Evolutionary conservation across 2,113 vertebrate species (phyloP).

Genomic region (Eptesicus fuscus): DNA sequence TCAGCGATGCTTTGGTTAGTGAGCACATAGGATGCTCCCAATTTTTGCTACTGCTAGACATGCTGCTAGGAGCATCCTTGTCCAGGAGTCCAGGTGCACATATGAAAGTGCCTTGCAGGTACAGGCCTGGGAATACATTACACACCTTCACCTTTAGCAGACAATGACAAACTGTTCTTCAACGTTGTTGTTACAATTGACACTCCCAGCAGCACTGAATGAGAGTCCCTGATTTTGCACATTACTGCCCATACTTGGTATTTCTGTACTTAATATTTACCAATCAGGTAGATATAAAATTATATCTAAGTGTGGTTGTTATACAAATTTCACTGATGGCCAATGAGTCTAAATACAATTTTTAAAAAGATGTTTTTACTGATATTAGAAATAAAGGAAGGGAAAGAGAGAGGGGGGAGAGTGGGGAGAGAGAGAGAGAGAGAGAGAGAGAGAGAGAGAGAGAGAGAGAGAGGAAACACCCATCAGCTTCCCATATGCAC

Average conservation of each 20-base stretch:
- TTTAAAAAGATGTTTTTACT: background rate
- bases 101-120: background rate
- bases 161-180: background rate
- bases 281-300: background rate
- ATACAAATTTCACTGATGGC: background rate
- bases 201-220: background rate
- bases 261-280: background rate
- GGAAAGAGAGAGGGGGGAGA: too few relatives aligned
- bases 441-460: too few relatives aligned
- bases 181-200: background rate
- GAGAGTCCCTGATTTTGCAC: too few relatives aligned
- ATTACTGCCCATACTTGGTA: background rate
- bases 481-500: too few relatives aligned
- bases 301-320: background rate
- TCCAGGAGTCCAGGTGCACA: background rate
- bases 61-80: background rate
- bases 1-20: rapidly evolving
- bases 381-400: too few relatives aligned
- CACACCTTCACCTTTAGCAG: background rate
- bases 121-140: background rate
- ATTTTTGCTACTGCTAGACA: background rate
- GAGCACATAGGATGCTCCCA: background rate
- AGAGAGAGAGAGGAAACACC: too few relatives aligned
- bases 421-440: too few relatives aligned
- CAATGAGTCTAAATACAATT: background rate